A percentile compares a stretch with the other conserved stretches of the same genome.
Evolutionary conservation across 2,797 vertebrate genomes (phyloP).

Genomic region (Mus caroli): DNA sequence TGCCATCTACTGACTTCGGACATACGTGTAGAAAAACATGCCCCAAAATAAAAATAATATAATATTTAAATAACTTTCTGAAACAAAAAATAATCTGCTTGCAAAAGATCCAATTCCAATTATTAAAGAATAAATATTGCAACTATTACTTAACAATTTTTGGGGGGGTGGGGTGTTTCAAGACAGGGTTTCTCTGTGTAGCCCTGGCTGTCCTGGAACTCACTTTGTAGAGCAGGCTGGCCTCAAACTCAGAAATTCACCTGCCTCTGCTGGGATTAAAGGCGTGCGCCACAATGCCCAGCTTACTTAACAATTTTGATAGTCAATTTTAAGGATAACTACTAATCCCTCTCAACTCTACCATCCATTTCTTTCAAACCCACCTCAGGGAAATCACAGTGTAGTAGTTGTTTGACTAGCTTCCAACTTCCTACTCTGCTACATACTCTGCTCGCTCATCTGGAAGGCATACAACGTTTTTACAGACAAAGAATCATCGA

Average conservation of each 20-base stretch:
- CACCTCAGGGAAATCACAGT: slow-evolving; percentile 27
- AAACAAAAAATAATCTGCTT: slow-evolving; percentile 47
- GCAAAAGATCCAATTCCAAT: slow-evolving; percentile 16
- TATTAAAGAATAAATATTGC: neutral
- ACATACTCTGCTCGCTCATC: neutral
- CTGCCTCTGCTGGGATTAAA: too few relatives aligned
- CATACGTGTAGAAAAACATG: neutral
- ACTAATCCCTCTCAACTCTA: slow-evolving; percentile 3
- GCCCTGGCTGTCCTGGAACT: too few relatives aligned
- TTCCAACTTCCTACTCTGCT: neutral
- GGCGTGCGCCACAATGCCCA: too few relatives aligned
- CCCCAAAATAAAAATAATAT: neutral
- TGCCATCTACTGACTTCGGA: neutral
- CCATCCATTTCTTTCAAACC: slow-evolving; percentile 26
- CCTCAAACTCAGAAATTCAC: too few relatives aligned
- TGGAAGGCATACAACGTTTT: slow-evolving; percentile 18
- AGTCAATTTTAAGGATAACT: neutral
- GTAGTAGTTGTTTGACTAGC: neutral
- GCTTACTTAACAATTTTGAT: neutral
- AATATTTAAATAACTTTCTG: neutral
- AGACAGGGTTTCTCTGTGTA: too few relatives aligned
- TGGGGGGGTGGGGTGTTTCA: too few relatives aligned
- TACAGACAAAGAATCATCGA: neutral
- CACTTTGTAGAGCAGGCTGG: too few relatives aligned
- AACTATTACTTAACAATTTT: neutral